phyloP scores from a whole-genome alignment of 1,140 invertebrate genomes.

The Bradynema listronoti region DNA sequence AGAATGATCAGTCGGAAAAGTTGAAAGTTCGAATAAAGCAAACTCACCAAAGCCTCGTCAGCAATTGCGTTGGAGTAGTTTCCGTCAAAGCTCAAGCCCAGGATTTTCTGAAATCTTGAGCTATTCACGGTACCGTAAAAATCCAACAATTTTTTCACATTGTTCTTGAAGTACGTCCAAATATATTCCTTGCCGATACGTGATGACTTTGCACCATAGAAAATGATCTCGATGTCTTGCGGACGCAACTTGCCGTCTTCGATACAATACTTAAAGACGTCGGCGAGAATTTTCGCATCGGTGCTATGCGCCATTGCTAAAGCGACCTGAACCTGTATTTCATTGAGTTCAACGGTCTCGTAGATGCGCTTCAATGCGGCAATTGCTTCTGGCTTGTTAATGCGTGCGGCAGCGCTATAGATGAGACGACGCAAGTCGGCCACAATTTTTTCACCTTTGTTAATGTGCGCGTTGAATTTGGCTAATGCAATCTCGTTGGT shows the following conservation, averaged over 20 bases:
- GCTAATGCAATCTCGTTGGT: slow-evolving; percentile 69
- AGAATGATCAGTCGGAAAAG: not conserved
- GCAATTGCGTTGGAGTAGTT: slow-evolving; percentile 22
- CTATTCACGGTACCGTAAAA: slow-evolving; percentile 43
- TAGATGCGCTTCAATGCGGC: slow-evolving; percentile 75
- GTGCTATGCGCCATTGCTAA: slow-evolving; percentile 71
- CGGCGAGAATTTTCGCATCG: slow-evolving; percentile 60
- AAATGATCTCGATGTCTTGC: slow-evolving; percentile 81
- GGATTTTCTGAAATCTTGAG: slow-evolving; percentile 47
- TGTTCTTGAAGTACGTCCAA: slow-evolving; percentile 84
- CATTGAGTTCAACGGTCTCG: slow-evolving; percentile 75
- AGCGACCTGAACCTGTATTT: slow-evolving; percentile 83
- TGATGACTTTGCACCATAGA: slow-evolving; percentile 63
- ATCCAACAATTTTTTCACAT: slow-evolving; percentile 66
- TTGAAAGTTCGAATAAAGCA: not conserved
- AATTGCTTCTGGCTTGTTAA: slow-evolving; percentile 68
- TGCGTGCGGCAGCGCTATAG: slow-evolving; percentile 73
- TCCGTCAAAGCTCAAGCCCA: slow-evolving; percentile 19
- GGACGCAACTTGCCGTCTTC: slow-evolving; percentile 79
- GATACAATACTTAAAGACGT: slow-evolving; percentile 62
- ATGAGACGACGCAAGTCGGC: slow-evolving; percentile 77
- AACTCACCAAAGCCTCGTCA: slow-evolving; percentile 14
- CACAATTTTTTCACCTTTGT: slow-evolving; percentile 66
- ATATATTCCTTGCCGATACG: slow-evolving; percentile 71
- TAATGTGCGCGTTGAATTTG: slow-evolving; percentile 69